phyloP scores from a whole-genome alignment of 2,888 invertebrate species.

The Homarus gammarus region DNA sequence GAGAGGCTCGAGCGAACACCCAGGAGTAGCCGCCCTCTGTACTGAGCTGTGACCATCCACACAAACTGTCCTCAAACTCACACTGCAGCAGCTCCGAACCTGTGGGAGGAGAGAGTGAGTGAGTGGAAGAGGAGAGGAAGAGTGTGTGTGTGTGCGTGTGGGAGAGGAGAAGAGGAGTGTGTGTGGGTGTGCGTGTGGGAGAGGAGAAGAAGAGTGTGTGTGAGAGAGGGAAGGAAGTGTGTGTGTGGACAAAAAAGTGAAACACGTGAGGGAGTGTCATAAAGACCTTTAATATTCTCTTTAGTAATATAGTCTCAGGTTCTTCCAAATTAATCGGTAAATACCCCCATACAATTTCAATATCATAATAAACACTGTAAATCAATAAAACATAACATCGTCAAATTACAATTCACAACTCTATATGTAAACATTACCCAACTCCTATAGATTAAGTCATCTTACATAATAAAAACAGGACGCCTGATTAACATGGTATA shows the following conservation, averaged over 20 bases:
- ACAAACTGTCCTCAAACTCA: conserved; percentile 60
- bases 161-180: not conserved
- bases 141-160: not conserved
- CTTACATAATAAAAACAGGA: too few relatives aligned
- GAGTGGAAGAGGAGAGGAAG: conserved; percentile 5
- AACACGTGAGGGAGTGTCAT: not conserved
- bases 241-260: conserved; percentile 7
- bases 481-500: too few relatives aligned
- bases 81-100: conserved; percentile 44
- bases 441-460: too few relatives aligned
- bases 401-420: too few relatives aligned
- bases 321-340: too few relatives aligned
- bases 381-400: too few relatives aligned
- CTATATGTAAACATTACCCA: too few relatives aligned
- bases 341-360: too few relatives aligned
- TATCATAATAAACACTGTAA: too few relatives aligned
- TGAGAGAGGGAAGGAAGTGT: not conserved
- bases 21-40: conserved; percentile 56
- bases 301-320: too few relatives aligned
- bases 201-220: not conserved
- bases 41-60: conserved; percentile 64
- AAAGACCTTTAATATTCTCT: too few relatives aligned
- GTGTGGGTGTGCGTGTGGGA: not conserved
- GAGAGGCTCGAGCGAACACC: conserved; percentile 58
- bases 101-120: conserved; percentile 13